phyloP scores from a whole-genome alignment of 2,797 vertebrate genomes.

The Channallabes apus region DNA sequence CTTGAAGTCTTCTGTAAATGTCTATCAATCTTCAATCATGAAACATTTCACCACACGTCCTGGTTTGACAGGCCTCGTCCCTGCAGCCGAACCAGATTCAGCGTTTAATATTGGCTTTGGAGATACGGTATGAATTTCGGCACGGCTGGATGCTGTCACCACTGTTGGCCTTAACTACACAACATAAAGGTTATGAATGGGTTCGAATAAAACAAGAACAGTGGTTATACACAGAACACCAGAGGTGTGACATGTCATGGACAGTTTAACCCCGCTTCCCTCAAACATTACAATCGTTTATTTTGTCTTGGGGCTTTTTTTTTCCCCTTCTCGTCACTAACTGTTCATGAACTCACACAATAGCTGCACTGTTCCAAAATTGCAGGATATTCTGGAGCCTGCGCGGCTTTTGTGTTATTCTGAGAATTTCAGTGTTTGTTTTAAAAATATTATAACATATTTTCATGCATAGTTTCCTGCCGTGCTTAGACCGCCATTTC shows the following conservation, averaged over 20 bases:
- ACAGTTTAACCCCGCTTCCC: constrained; percentile 12
- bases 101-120: background rate
- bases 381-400: constrained; percentile 36
- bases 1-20: too few species aligned
- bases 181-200: constrained; percentile 26
- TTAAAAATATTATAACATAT: constrained; percentile 50
- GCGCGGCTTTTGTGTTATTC: constrained; percentile 52
- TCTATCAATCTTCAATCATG: too few species aligned
- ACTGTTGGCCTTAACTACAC: background rate
- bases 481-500: constrained; percentile 1
- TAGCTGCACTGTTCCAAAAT: constrained; percentile 46
- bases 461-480: constrained; percentile 47
- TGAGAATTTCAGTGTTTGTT: constrained; percentile 53
- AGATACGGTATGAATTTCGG: constrained; percentile 14
- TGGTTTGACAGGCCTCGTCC: too few species aligned
- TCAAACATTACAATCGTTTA: constrained; percentile 16
- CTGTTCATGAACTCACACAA: constrained; percentile 43
- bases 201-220: constrained; percentile 18
- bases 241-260: constrained; percentile 28
- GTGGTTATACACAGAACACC: constrained; percentile 24
- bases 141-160: constrained; percentile 1
- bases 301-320: constrained; percentile 28
- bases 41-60: too few species aligned
- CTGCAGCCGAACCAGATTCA: background rate
- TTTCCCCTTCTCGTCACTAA: constrained; percentile 10